phyloP scores from a whole-genome alignment of 2,113 vertebrate genomes.

The Pygathrix nemaeus region DNA sequence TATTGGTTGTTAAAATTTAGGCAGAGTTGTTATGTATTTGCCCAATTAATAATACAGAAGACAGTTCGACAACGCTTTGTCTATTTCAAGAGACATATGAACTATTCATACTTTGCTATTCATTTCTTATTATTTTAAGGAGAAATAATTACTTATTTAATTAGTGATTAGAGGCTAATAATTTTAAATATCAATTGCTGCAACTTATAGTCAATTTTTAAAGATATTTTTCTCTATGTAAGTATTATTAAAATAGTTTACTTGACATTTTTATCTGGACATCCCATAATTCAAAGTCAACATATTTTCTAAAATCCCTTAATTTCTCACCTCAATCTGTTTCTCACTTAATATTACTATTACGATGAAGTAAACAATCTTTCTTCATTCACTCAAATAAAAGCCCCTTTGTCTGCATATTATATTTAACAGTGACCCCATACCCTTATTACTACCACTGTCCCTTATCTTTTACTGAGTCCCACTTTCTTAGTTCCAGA shows the following conservation, averaged over 20 bases:
- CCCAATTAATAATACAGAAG: slow-evolving; percentile 8
- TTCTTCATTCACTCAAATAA: neutral
- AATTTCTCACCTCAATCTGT: neutral
- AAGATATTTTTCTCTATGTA: neutral
- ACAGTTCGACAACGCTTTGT: slow-evolving; percentile 12
- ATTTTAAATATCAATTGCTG: neutral
- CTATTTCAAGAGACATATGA: neutral
- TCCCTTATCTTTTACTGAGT: neutral
- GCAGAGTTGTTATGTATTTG: slow-evolving; percentile 2
- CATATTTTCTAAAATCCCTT: neutral
- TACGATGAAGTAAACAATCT: neutral
- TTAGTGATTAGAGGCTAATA: neutral
- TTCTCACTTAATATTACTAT: neutral
- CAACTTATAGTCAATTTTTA: neutral
- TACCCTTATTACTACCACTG: neutral
- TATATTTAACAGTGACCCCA: neutral
- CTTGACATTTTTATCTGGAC: neutral
- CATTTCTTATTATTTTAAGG: neutral
- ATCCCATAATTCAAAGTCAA: neutral
- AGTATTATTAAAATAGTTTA: neutral
- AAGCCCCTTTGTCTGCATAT: neutral
- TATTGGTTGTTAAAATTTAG: neutral
- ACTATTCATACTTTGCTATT: neutral
- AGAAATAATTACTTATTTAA: neutral
- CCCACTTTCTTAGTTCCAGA: neutral